Evolutionary conservation across 2,797 vertebrate species (phyloP).

Genomic region (Sebastiscus albofasciatus): DNA sequence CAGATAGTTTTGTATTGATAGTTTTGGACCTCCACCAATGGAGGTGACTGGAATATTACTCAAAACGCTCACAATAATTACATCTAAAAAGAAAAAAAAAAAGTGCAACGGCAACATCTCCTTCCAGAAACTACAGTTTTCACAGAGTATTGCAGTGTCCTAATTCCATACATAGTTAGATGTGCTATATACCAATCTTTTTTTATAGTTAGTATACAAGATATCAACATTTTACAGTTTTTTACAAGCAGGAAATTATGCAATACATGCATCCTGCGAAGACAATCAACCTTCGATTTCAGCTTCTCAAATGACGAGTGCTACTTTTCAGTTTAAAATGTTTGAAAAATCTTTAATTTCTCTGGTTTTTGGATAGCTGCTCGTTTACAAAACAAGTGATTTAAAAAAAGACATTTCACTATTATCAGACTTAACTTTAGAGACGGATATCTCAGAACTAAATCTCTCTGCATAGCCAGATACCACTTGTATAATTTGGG

Average conservation of each 20-base stretch:
- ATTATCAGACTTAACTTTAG: not conserved
- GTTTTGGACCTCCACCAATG: not conserved
- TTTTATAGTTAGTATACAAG: not conserved
- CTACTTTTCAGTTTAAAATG: not conserved
- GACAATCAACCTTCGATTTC: not conserved
- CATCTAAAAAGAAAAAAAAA: not conserved
- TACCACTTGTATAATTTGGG: not conserved
- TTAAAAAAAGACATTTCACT: not conserved
- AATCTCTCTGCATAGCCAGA: not conserved
- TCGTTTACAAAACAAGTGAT: conserved; percentile 9
- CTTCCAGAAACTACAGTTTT: not conserved
- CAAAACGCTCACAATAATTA: not conserved
- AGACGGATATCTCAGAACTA: not conserved
- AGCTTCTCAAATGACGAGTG: not conserved
- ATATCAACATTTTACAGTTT: not conserved
- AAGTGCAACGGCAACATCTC: not conserved
- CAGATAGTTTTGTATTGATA: not conserved
- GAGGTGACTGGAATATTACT: not conserved
- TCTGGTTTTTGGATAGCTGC: not conserved
- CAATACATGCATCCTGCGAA: not conserved
- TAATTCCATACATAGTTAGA: too few species aligned
- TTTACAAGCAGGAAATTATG: not conserved
- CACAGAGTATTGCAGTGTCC: not conserved
- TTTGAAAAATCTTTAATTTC: not conserved
- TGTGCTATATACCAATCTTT: not conserved